Evolutionary conservation across 2,888 invertebrate species (phyloP), one percentile per base, ranked within the genome.

Genomic region (Polymixis flavicincta): DNA sequence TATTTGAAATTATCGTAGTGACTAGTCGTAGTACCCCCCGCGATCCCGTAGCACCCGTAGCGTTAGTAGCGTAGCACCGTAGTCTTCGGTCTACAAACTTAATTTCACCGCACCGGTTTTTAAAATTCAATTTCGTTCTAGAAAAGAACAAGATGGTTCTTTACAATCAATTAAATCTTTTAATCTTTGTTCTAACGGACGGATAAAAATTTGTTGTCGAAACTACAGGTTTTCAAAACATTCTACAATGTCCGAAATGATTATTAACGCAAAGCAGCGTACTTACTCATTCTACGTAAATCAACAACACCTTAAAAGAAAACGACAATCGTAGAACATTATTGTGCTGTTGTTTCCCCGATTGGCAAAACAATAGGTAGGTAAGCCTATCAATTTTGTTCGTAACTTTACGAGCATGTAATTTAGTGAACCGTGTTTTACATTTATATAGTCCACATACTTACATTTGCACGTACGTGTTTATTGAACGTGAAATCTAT

Each of bases 161-260:
- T 22, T 48, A n/a, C 22, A n/a, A 25, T 37, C 17, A 42, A 25
- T 13, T 32, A 17, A 66, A 50, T 57, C n/a, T 54, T 74, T 71
- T 83, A 83, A 22, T 85, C 85, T 87, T 87, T 85, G 87, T 76
- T 66, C 57, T 85, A 73, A 68, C 80, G 82, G 81, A 74, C 75
- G 80, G 82, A 81, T 80, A 71, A 57, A 76, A 76, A 71, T 68
- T 80, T 80, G 74, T 78, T 83, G 71, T 80, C 64, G 50, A 73
- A 83, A 84, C 72, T 76, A 78, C 60, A 66, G 71, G 83, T 78
- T 89, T 89, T 75, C 84, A 85, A 80, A 90, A 86, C 86, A 88
- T 71, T 82, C 45, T 81, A 76, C 71, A 79, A 85, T 87, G 85
- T 84, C 80, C 80, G 76, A 80, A 64, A 71, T 76, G 42, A 73